Evolutionary conservation across 2,797 vertebrate genomes (phyloP).

Genomic region (Pangasius larnaudii): DNA sequence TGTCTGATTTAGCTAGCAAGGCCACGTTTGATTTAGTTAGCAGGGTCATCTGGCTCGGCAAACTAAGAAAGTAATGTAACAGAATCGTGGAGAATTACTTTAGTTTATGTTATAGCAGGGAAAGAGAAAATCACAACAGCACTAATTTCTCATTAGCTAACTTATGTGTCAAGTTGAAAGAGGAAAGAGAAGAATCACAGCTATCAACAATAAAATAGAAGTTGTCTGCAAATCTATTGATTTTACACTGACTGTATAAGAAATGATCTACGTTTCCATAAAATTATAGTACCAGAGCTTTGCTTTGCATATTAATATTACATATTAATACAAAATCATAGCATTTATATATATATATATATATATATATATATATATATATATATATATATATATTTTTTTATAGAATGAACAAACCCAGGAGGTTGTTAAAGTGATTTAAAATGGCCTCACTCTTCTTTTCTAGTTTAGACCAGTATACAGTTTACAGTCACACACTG

Average conservation of each 20-base stretch:
- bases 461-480: conserved; percentile 9
- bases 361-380: not conserved
- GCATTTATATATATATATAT: too few species aligned
- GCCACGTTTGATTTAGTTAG: not conserved
- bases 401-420: too few species aligned
- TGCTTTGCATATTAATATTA: not conserved
- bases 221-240: not conserved
- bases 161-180: not conserved
- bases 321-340: not conserved
- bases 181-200: not conserved
- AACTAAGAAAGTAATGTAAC: not conserved
- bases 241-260: not conserved
- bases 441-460: conserved; percentile 15
- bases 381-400: not conserved
- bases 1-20: not conserved
- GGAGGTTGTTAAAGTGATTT: not conserved
- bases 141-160: not conserved
- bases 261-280: not conserved
- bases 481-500: conserved; percentile 7
- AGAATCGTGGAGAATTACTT: not conserved
- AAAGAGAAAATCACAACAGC: not conserved
- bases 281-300: not conserved
- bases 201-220: not conserved
- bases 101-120: not conserved
- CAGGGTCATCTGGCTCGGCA: not conserved